These are phyloP conservation scores for Chloebia gouldiae DNA, from an alignment of 2,113 vertebrate species.

Conservation along the genomic window DNA sequence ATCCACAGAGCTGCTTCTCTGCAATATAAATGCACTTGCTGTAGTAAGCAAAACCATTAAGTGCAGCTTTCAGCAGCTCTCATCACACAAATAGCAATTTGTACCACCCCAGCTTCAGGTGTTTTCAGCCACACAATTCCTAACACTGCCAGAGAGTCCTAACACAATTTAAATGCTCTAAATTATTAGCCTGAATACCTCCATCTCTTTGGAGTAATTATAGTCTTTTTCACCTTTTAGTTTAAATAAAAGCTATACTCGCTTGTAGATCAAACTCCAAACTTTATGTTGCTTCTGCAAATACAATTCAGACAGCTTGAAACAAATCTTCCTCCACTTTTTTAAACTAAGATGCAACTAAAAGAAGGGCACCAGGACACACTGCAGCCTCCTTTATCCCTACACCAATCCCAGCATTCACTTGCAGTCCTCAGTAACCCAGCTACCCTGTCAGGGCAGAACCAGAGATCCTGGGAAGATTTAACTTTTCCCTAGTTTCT, in stretches of 20 bases:
- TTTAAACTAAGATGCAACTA: background rate
- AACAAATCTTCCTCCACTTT: background rate
- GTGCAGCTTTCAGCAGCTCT: background rate
- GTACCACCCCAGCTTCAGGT: background rate
- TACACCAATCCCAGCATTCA: background rate
- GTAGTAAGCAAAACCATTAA: background rate
- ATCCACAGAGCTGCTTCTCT: background rate
- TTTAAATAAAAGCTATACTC: constrained; percentile 1
- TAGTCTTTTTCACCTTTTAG: background rate
- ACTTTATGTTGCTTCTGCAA: background rate
- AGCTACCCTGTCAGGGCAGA: background rate
- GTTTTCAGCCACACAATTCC: background rate
- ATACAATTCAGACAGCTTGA: background rate
- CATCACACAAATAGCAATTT: background rate
- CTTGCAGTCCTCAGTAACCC: background rate
- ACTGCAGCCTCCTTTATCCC: background rate
- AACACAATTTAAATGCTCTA: background rate
- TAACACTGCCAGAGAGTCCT: background rate
- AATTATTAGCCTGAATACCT: background rate
- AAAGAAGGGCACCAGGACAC: background rate
- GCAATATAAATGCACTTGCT: background rate
- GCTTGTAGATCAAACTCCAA: background rate
- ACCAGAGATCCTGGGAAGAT: background rate
- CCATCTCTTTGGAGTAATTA: background rate
- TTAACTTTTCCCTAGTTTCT: background rate